Evolutionary conservation across 2,113 vertebrate genomes (phyloP).

Genomic region (Rana temporaria): DNA sequence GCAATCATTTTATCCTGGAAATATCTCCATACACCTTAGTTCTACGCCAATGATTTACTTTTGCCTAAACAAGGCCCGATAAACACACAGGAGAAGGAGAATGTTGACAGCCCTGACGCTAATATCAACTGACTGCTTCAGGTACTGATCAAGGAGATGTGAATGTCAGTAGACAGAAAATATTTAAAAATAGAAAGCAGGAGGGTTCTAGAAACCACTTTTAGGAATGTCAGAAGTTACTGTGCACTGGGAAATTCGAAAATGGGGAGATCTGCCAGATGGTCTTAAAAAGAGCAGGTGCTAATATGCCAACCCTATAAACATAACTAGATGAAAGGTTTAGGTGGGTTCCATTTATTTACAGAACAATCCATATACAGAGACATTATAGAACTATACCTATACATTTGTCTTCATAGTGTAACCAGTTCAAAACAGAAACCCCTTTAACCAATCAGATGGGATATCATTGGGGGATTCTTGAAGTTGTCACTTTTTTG

Average conservation of each 20-base stretch:
- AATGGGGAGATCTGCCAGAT: neutral
- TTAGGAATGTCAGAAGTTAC: neutral
- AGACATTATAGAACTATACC: neutral
- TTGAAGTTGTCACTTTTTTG: too few species aligned
- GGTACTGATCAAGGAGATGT: slow-evolving; percentile 31
- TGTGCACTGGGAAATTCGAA: neutral
- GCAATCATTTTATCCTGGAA: too few species aligned
- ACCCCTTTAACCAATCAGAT: too few species aligned
- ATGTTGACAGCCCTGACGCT: neutral
- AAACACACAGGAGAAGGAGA: neutral
- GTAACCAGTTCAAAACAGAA: too few species aligned
- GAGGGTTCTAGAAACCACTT: neutral
- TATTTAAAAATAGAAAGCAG: slow-evolving; percentile 37
- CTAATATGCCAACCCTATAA: neutral
- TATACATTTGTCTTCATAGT: too few species aligned
- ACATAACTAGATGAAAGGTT: neutral
- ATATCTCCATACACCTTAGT: too few species aligned
- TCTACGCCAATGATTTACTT: too few species aligned
- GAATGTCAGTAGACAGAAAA: slow-evolving; percentile 20
- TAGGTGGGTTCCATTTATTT: neutral
- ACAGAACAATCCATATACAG: neutral
- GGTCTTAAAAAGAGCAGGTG: neutral
- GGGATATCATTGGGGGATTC: too few species aligned
- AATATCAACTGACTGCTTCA: slow-evolving; percentile 17
- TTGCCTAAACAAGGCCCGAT: too few species aligned